Evolutionary conservation across 2,888 invertebrate species (phyloP), one percentile per base, ranked within the genome.

Genomic region (Idaea aversata): DNA sequence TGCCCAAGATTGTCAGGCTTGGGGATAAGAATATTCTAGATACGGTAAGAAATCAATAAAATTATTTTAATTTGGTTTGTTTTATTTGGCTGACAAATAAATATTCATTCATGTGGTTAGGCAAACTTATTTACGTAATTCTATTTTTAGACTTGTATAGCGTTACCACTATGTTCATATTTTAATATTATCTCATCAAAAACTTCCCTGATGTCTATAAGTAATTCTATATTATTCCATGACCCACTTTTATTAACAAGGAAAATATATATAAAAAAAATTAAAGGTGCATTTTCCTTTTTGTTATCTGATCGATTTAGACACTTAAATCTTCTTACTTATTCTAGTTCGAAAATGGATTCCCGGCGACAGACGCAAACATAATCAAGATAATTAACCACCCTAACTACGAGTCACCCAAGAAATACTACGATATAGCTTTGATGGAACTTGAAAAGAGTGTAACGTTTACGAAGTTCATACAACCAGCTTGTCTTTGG

Each of bases 401-500:
- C 63, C 89, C 88, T 0, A 66, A 74, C 7, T 90, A 81, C 67
- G 64, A 65, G 0, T 69, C 87, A 3, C 89, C 88, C 0, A 82
- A 77, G 60, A 83, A 85, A 65, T 88, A 88, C 65, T 82, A 75
- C 63, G 90, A 90, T 61, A 85, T 90, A 65, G 89, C 88, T 0
- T 68, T 90, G 10, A 76, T 90, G 68, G 81, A 88, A 67, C 57
- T 90, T 13, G 75, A 77, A 2, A 62, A 66, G 0, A 63, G 63
- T 0, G 72, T 88, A 0, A 35, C n/a, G 0, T 86, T 89, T 66
- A 77, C 73, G 3, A 70, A 64, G 25, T 72, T 72, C 35, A 66
- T 87, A 5, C 85, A 85, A 63, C 90, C 90, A 3, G 88, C 87
- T 6, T 90, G 90, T 64, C 66, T 90, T 34, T 88, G 84, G 84